These are phyloP conservation scores for Drosophila setifemur DNA, from an alignment of 1,140 invertebrate species.

Conservation along the genomic window DNA sequence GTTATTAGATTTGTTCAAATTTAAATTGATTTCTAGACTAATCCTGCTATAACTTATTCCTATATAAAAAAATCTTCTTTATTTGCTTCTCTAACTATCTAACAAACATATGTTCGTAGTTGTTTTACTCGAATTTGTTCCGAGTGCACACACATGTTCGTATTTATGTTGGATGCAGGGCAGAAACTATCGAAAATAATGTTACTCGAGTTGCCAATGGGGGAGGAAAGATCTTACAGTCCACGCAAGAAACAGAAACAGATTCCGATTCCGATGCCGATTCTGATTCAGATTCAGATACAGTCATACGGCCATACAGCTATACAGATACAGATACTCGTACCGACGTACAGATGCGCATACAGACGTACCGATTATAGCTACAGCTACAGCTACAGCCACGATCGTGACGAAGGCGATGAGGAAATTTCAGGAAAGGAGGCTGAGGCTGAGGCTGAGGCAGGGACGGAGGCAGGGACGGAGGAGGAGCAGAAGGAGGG, in stretches of 20 bases:
- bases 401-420: slow-evolving; percentile 50
- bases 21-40: too few relatives aligned
- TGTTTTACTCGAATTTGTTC: too few relatives aligned
- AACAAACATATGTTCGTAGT: too few relatives aligned
- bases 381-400: slow-evolving; percentile 33
- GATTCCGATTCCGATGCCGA: slow-evolving; percentile 25
- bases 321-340: slow-evolving; percentile 23
- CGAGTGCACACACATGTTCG: slow-evolving; percentile 33
- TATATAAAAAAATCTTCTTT: too few relatives aligned
- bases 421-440: slow-evolving; percentile 31
- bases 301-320: too few relatives aligned
- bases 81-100: too few relatives aligned
- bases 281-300: slow-evolving; percentile 17
- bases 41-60: too few relatives aligned
- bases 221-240: slow-evolving; percentile 45
- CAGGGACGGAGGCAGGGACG: too few relatives aligned
- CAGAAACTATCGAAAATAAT: slow-evolving; percentile 63
- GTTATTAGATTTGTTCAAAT: too few relatives aligned
- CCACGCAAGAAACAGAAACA: slow-evolving; percentile 27
- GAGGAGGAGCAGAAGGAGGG: background rate
- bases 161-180: slow-evolving; percentile 13
- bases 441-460: too few relatives aligned
- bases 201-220: slow-evolving; percentile 58
- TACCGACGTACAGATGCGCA: slow-evolving; percentile 26
- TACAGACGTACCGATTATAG: slow-evolving; percentile 23